phyloP scores from a whole-genome alignment of 2,888 invertebrate species.

The Masnerella sp. region DNA sequence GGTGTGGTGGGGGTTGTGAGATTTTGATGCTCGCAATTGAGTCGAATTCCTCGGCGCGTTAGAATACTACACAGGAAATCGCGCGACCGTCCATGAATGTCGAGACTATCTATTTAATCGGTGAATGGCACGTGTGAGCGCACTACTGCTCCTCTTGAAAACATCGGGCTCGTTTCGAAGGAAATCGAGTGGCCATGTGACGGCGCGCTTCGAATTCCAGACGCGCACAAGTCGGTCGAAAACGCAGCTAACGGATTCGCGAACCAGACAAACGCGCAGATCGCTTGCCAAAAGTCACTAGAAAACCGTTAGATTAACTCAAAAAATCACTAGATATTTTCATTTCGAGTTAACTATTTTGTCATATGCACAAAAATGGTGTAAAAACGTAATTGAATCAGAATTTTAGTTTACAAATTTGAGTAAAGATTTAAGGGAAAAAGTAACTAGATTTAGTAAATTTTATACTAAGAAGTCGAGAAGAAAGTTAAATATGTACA shows the following conservation, averaged over 20 bases:
- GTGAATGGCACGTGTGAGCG: conserved; percentile 59
- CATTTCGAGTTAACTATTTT: too few species aligned
- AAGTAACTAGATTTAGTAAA: too few species aligned
- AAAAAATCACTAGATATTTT: too few species aligned
- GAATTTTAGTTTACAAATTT: too few species aligned
- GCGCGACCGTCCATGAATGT: conserved; percentile 59
- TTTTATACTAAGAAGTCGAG: too few species aligned
- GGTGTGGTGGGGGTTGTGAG: conserved; percentile 6
- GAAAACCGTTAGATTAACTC: conserved; percentile 16
- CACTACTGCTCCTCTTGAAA: conserved; percentile 38
- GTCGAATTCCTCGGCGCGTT: conserved; percentile 41
- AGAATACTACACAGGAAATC: conserved; percentile 56
- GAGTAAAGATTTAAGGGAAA: too few species aligned
- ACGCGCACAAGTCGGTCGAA: conserved; percentile 51
- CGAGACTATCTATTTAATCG: conserved; percentile 59
- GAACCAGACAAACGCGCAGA: not conserved
- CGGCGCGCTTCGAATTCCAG: conserved; percentile 58
- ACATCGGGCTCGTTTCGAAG: conserved; percentile 48
- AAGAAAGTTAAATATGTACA: too few species aligned
- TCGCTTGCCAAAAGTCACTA: conserved; percentile 21
- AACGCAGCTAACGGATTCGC: conserved; percentile 29
- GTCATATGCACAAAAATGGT: too few species aligned
- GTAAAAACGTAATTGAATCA: too few species aligned
- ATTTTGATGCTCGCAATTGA: conserved; percentile 40
- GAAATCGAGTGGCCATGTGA: conserved; percentile 59